Evolutionary conservation across 2,113 vertebrate genomes (phyloP).

Genomic region (Lethenteron camtschaticum): DNA sequence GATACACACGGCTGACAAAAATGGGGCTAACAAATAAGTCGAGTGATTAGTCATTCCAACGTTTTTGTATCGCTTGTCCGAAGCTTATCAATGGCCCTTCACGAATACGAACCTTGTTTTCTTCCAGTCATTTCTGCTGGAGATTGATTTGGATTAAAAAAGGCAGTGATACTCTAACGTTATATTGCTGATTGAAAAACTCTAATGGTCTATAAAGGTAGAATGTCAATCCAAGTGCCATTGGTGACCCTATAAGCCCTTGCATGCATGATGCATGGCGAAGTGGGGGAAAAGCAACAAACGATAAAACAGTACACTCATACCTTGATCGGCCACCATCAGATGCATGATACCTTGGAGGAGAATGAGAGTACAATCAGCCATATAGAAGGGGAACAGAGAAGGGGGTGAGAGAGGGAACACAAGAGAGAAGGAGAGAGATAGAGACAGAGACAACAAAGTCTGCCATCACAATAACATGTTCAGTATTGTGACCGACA

Average conservation of each 20-base stretch:
- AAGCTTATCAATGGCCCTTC: too few species aligned
- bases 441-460: constrained; percentile 17
- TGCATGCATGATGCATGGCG: constrained; percentile 3
- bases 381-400: constrained; percentile 8
- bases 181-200: too few species aligned
- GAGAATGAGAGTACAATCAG: constrained; percentile 8
- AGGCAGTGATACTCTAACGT: too few species aligned
- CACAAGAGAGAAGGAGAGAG: constrained; percentile 14
- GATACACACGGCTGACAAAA: too few species aligned
- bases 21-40: too few species aligned
- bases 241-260: constrained; percentile 2
- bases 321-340: constrained; percentile 90
- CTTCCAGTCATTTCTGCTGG: too few species aligned
- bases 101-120: too few species aligned
- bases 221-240: background rate
- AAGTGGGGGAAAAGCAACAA: background rate
- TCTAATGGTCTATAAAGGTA: too few species aligned
- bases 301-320: constrained; percentile 12
- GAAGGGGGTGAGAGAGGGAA: constrained; percentile 8
- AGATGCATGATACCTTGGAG: constrained; percentile 65
- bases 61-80: too few species aligned
- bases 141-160: too few species aligned
- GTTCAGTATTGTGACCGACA: constrained; percentile 24
- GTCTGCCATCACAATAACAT: constrained; percentile 23
- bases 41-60: too few species aligned